Percentiles rank a stretch among this genome's conserved stretches.
Evolutionary conservation across 23 tunicate species (phyloP).

Genomic region (Halocynthia roretzi): DNA sequence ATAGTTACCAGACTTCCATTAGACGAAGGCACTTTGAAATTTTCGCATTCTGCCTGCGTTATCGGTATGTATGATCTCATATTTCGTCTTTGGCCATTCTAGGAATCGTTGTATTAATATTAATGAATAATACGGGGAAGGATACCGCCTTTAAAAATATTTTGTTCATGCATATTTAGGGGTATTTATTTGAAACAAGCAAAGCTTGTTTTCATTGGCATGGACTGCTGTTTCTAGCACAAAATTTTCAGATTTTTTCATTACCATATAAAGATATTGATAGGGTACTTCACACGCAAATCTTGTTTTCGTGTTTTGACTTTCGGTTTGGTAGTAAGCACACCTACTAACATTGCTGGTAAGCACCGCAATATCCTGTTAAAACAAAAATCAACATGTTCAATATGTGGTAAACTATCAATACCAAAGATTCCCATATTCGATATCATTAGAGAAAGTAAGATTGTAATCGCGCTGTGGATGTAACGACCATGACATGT

Average conservation of each 20-base stretch:
- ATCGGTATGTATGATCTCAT: slow-evolving; percentile 50
- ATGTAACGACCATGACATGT: too few species aligned
- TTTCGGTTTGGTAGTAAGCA: slow-evolving; percentile 51
- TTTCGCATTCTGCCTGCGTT: slow-evolving; percentile 67
- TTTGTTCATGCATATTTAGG: too few species aligned
- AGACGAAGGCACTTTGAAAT: slow-evolving; percentile 21
- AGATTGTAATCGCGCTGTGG: too few species aligned
- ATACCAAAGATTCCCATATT: not conserved
- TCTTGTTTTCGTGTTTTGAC: slow-evolving; percentile 72
- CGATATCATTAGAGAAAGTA: too few species aligned
- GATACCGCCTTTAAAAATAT: too few species aligned
- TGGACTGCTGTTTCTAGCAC: too few species aligned
- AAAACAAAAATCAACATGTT: not conserved
- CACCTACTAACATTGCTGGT: slow-evolving; percentile 84
- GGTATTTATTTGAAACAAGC: too few species aligned
- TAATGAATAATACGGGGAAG: too few species aligned
- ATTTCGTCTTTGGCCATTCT: slow-evolving; percentile 1
- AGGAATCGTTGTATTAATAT: not conserved
- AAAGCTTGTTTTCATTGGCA: too few species aligned
- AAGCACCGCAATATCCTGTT: slow-evolving; percentile 82
- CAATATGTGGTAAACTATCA: not conserved
- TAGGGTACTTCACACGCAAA: slow-evolving; percentile 51
- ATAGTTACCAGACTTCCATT: not conserved
- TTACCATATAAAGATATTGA: slow-evolving; percentile 50
- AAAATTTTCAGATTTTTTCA: not conserved